phyloP scores from a whole-genome alignment of 2,888 invertebrate genomes.

The Trileptium ribeirensis region DNA sequence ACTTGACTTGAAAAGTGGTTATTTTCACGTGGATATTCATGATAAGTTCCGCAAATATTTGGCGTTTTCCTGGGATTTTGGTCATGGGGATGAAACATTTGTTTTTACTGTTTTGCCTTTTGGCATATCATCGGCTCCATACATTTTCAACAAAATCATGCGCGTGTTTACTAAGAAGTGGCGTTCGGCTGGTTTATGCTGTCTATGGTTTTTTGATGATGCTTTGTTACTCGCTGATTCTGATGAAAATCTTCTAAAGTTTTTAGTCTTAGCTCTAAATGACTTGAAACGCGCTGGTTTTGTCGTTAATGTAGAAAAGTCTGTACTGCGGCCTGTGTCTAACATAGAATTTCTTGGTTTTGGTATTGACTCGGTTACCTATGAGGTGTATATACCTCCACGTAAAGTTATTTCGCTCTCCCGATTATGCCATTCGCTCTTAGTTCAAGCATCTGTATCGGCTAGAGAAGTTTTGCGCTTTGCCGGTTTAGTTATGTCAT shows the following conservation, averaged over 20 bases:
- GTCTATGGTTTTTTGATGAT: background rate
- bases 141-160: background rate
- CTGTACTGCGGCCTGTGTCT: background rate
- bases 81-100: background rate
- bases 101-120: conserved; percentile 3
- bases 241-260: too few relatives aligned
- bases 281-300: too few relatives aligned
- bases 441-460: too few relatives aligned
- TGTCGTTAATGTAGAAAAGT: background rate
- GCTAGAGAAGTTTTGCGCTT: too few relatives aligned
- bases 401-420: too few relatives aligned
- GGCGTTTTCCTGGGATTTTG: background rate
- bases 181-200: background rate
- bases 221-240: too few relatives aligned
- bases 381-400: background rate
- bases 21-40: background rate
- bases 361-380: background rate
- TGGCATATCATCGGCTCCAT: background rate
- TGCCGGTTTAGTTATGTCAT: too few relatives aligned
- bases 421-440: too few relatives aligned
- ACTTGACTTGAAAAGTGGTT: conserved; percentile 6
- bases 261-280: too few relatives aligned
- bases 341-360: background rate
- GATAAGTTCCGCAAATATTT: background rate
- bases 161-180: background rate